These are phyloP conservation scores for Nannospalax galili DNA, from an alignment of 2,113 vertebrate species.

Conservation along the genomic window DNA sequence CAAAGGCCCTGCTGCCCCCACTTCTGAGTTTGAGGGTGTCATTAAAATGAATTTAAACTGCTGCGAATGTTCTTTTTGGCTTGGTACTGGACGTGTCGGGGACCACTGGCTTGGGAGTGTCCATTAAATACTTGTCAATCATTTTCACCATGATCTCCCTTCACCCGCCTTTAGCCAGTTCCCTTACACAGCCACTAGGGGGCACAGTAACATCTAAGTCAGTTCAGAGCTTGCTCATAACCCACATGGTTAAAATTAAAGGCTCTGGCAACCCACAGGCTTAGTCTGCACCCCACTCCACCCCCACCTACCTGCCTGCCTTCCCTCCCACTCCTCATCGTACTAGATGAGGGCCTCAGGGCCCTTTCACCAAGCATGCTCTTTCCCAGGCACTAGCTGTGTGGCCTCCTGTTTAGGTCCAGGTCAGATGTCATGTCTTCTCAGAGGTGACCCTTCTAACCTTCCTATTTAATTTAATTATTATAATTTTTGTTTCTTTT, in stretches of 20 bases:
- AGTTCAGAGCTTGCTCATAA: too few species aligned
- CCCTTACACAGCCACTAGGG: not conserved
- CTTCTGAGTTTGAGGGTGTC: slow-evolving; percentile 10
- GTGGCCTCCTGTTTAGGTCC: not conserved
- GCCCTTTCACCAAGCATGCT: not conserved
- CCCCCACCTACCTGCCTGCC: not conserved
- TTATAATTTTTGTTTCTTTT: not conserved
- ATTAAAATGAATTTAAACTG: slow-evolving; percentile 64
- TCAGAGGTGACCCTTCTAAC: not conserved
- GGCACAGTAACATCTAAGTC: not conserved
- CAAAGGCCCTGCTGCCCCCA: not conserved
- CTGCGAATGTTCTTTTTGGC: slow-evolving; percentile 7
- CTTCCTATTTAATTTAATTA: not conserved
- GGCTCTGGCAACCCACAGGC: not conserved
- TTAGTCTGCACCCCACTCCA: not conserved
- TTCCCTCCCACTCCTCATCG: too few species aligned
- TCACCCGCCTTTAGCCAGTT: not conserved
- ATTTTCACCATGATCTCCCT: not conserved
- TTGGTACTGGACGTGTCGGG: not conserved
- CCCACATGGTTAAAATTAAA: not conserved
- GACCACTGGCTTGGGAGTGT: not conserved
- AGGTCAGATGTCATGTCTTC: not conserved
- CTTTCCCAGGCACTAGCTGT: not conserved
- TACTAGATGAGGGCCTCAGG: not conserved
- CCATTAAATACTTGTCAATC: too few species aligned